Evolutionary conservation across 2,888 invertebrate species (phyloP), one percentile per base, ranked within the genome.

Genomic region (Nasonia oneida): DNA sequence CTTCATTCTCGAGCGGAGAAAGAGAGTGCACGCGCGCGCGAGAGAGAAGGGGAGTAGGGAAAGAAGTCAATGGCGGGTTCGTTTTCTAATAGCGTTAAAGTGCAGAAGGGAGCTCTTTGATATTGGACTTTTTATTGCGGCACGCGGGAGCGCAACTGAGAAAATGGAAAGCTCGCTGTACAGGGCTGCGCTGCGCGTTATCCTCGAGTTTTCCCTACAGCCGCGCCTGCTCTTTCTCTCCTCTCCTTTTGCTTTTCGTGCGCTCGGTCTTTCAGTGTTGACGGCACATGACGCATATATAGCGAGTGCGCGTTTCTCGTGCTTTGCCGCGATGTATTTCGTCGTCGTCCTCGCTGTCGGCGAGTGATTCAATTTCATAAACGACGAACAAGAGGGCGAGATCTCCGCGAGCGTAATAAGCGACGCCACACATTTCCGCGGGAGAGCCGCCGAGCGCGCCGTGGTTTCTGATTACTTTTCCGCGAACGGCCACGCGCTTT

Each of bases 61-160:
- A 86, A 29, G 70, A 73, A 88, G 87, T 86, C 87, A 85, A 86
- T 86, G 87, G 85, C 77, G 79, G 64, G 77, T 82, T 80, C 87
- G 84, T 86, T 88, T 89, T 86, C 85, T 86, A 76, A 87, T 86
- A 87, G 80, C 81, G 74, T 83, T 29, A 64, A 85, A 75, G 70
- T 70, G 57, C 84, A 33, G 74, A 80, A 85, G 77, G 84, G 71
- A 70, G 75, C 78, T 64, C 75, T 75, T 77, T 83, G 88, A 89
- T 89, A 89, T 89, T 89, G 89, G 87, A 89, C 88, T 89, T 89
- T 89, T 89, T 89, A 89, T 29, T 29, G 29, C 29, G 29, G 29
- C 29, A 29, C 29, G 29, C 29, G 29, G 29, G 29, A 29, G 29
- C 1, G 29, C 29, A 29, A 29, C 57, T 23, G n/a, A 57, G 57